These are phyloP conservation scores for Apeira syringaria DNA, from an alignment of 2,888 invertebrate species.

Conservation along the genomic window DNA sequence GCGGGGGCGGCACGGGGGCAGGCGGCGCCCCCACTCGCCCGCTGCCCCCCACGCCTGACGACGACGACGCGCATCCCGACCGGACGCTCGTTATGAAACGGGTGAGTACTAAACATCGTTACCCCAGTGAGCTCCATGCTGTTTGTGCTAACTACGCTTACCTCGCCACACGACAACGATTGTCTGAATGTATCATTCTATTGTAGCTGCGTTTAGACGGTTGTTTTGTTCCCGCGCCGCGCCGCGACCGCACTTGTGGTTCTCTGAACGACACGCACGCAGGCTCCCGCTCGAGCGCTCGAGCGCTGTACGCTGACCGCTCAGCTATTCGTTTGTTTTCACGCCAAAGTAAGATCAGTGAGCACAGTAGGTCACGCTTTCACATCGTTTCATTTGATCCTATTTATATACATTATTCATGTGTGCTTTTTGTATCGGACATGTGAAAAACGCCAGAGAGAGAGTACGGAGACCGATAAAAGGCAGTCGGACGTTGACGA, in stretches of 20 bases:
- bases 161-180: background rate
- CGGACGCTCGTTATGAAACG: constrained; percentile 96
- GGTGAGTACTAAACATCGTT: constrained; percentile 84
- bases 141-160: constrained; percentile 32
- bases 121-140: constrained; percentile 2
- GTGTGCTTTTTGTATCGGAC: constrained; percentile 74
- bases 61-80: constrained; percentile 91
- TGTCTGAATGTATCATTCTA: background rate
- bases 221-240: background rate
- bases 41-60: constrained; percentile 97
- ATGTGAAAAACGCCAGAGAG: constrained; percentile 66
- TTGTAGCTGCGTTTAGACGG: background rate
- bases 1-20: constrained; percentile 42
- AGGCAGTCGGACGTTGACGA: constrained; percentile 87
- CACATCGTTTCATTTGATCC: constrained; percentile 38
- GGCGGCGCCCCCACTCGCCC: constrained; percentile 95
- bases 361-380: constrained; percentile 51
- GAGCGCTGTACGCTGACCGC: constrained; percentile 11
- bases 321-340: constrained; percentile 40
- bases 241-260: constrained; percentile 17
- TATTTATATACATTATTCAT: constrained; percentile 54
- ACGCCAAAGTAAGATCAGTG: constrained; percentile 81
- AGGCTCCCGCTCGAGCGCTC: constrained; percentile 20
- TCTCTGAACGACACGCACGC: constrained; percentile 14
- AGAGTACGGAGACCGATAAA: constrained; percentile 64